Percentiles rank a stretch among this genome's conserved stretches.
These are phyloP conservation scores for Nephrotoma guestfalica DNA, from an alignment of 2,888 invertebrate species.

Conservation along the genomic window DNA sequence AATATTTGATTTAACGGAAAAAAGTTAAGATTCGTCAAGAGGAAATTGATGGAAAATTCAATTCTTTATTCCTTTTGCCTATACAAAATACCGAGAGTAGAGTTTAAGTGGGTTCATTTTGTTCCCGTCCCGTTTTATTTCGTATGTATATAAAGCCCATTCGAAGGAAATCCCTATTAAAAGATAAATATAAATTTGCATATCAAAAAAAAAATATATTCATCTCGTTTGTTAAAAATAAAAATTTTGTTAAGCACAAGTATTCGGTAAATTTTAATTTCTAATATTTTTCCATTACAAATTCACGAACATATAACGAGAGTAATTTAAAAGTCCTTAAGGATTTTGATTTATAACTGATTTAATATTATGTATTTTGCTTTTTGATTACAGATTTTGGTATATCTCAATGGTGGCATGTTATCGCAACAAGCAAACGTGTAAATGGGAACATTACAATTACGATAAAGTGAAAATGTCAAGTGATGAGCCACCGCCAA, in stretches of 20 bases:
- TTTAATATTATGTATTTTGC: background rate
- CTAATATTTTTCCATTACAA: background rate
- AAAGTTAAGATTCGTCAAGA: background rate
- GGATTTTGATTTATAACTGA: background rate
- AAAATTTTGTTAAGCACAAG: background rate
- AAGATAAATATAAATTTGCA: background rate
- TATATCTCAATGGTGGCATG: slow-evolving; percentile 91
- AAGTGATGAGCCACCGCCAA: slow-evolving; percentile 14
- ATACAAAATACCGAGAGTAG: background rate
- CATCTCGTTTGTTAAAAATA: background rate
- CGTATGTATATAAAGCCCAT: background rate
- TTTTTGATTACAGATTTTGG: slow-evolving; percentile 60
- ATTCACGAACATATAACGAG: background rate
- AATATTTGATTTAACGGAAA: background rate
- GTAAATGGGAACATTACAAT: slow-evolving; percentile 70
- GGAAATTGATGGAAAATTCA: background rate
- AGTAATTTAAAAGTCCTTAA: background rate
- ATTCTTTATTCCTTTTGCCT: background rate
- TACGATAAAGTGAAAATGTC: background rate
- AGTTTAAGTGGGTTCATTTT: background rate
- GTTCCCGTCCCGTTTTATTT: background rate
- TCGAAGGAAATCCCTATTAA: background rate
- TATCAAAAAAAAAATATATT: background rate
- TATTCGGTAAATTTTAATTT: background rate
- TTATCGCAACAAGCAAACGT: slow-evolving; percentile 62